Evolutionary conservation across 2,113 vertebrate genomes (phyloP).

Genomic region (Neodontobutis hainanensis): DNA sequence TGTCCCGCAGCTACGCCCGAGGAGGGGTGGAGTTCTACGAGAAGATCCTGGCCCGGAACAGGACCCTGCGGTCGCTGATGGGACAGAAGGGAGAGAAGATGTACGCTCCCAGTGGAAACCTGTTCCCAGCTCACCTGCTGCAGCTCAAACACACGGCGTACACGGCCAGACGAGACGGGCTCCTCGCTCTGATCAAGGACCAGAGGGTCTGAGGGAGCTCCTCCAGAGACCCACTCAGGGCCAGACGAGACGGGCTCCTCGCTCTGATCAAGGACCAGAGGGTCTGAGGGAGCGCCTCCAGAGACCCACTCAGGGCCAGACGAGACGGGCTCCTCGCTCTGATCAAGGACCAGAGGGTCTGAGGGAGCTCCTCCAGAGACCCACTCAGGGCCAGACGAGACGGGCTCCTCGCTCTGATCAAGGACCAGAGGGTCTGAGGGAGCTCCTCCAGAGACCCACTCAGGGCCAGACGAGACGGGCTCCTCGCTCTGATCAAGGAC

Average conservation of each 20-base stretch:
- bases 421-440: constrained; percentile 39
- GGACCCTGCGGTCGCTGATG: constrained; percentile 84
- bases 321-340: constrained; percentile 81
- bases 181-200: constrained; percentile 78
- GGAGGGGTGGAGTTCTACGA: constrained; percentile 95
- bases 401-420: constrained; percentile 79
- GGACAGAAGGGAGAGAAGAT: constrained; percentile 82
- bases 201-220: constrained; percentile 53
- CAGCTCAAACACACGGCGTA: constrained; percentile 87
- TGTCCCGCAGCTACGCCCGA: constrained; percentile 83
- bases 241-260: constrained; percentile 84
- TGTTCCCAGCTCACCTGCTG: constrained; percentile 84
- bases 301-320: no score
- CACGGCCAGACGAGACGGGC: constrained; percentile 84
- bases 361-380: no score
- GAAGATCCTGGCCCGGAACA: constrained; percentile 86
- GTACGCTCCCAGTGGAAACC: constrained; percentile 87
- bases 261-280: constrained; percentile 76
- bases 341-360: constrained; percentile 67
- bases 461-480: constrained; percentile 81
- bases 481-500: constrained; percentile 78
- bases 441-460: no score
- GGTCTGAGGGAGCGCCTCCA: constrained; percentile 46
- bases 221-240: constrained; percentile 30
- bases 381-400: constrained; percentile 84